Conservation (phyloP, 2,888 invertebrate species). For the Chloroclystis v-ata region DNA sequence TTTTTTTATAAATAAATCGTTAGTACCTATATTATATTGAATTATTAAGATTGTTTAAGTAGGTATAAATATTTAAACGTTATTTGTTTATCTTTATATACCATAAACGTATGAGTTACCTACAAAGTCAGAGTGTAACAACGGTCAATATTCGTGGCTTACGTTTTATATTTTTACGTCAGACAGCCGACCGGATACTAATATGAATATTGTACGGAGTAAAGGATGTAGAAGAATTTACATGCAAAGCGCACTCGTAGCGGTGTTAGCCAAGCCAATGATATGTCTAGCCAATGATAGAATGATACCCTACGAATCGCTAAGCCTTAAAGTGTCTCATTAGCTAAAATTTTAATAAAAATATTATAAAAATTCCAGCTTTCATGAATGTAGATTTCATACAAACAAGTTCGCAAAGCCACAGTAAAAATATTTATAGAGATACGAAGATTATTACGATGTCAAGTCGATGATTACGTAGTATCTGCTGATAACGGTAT, state of each 20-base stretch:
- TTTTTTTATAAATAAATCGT: too few species aligned
- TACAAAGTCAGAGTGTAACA: too few species aligned
- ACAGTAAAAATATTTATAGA: not conserved
- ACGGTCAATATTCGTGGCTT: too few species aligned
- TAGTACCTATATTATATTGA: too few species aligned
- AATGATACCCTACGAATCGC: slow-evolving; percentile 23
- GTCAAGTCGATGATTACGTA: slow-evolving; percentile 43
- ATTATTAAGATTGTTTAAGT: too few species aligned
- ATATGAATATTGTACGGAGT: slow-evolving; percentile 50
- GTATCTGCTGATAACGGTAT: slow-evolving; percentile 43
- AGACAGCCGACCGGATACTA: slow-evolving; percentile 53
- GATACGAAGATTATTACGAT: slow-evolving; percentile 38
- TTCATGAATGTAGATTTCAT: too few species aligned
- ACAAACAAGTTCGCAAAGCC: not conserved
- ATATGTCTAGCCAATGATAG: slow-evolving; percentile 26
- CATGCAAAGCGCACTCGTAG: slow-evolving; percentile 53
- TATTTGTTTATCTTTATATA: too few species aligned
- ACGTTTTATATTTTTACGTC: slow-evolving; percentile 8
- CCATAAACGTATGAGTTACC: too few species aligned
- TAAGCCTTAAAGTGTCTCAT: not conserved
- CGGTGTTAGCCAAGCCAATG: slow-evolving; percentile 16
- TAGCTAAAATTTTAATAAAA: not conserved
- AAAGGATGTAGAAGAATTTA: slow-evolving; percentile 67
- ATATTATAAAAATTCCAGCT: too few species aligned
- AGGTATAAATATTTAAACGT: too few species aligned